Conservation (phyloP, 2,113 vertebrate genomes). For the Lophochroa leadbeateri region DNA sequence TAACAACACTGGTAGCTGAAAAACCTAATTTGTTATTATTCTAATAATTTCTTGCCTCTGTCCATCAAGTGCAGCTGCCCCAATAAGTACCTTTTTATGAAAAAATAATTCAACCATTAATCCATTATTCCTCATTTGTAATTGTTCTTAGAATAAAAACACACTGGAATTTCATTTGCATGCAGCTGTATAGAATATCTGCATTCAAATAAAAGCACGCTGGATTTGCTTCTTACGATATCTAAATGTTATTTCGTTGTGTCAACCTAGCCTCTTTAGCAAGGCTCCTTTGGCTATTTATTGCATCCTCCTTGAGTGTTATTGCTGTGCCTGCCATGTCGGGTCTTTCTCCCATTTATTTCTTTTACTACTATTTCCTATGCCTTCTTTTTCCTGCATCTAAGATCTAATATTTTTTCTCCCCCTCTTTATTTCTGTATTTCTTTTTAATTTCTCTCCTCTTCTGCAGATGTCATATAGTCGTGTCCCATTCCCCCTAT, state of each 20-base stretch:
- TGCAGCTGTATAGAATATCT: not conserved
- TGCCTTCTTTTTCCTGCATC: not conserved
- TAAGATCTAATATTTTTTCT: not conserved
- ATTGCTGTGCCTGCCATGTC: not conserved
- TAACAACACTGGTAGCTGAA: not conserved
- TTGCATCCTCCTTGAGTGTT: not conserved
- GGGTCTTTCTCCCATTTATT: not conserved
- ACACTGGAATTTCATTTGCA: not conserved
- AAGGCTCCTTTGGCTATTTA: not conserved
- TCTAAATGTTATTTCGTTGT: not conserved
- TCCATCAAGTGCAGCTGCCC: not conserved
- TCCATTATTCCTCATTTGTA: not conserved
- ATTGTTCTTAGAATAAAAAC: not conserved
- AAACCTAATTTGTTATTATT: not conserved
- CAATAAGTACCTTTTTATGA: fast-evolving
- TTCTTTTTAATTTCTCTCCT: not conserved
- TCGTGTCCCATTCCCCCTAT: not conserved
- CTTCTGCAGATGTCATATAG: not conserved
- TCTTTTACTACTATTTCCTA: not conserved
- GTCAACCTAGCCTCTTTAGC: not conserved
- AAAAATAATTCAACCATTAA: not conserved
- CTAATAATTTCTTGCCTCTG: not conserved
- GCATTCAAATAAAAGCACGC: not conserved
- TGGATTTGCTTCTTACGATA: not conserved
- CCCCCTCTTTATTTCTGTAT: not conserved